A percentile compares a stretch with the other conserved stretches of the same genome.
Evolutionary conservation across 2,888 invertebrate species (phyloP).

Genomic region (Drosophila barbarae): DNA sequence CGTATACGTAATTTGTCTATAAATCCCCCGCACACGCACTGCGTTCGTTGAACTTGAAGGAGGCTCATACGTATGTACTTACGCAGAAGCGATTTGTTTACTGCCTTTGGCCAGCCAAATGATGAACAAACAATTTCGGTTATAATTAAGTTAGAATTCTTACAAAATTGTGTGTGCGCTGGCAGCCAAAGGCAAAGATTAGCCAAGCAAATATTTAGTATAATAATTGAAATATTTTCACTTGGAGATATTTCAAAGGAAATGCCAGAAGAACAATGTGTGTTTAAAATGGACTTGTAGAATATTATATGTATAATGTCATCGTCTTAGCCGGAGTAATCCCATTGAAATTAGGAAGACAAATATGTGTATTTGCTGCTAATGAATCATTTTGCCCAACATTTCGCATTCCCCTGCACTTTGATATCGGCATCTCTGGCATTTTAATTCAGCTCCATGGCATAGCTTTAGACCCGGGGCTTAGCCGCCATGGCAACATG

Average conservation of each 20-base stretch:
- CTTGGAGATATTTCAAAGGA: conserved; percentile 16
- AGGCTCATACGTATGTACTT: conserved; percentile 6
- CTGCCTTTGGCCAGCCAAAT: conserved; percentile 28
- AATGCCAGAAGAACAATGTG: conserved; percentile 17
- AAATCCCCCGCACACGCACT: conserved; percentile 51
- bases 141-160: conserved; percentile 45
- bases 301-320: conserved; percentile 1
- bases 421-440: conserved; percentile 4
- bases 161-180: conserved; percentile 19
- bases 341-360: conserved; percentile 18
- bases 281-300: conserved; percentile 3
- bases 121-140: conserved; percentile 39
- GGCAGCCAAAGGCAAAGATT: conserved; percentile 22
- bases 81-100: conserved; percentile 22
- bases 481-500: conserved; percentile 47
- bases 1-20: conserved; percentile 37
- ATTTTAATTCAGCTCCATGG: conserved; percentile 27
- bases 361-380: conserved; percentile 25
- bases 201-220: conserved; percentile 31
- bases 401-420: conserved; percentile 7
- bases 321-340: conserved; percentile 6
- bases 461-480: conserved; percentile 33
- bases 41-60: conserved; percentile 63
- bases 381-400: conserved; percentile 25
- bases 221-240: conserved; percentile 39